Base-by-base conservation (phyloP, 1,140 invertebrate genomes). In the Sminthurides bifidus region DNA sequence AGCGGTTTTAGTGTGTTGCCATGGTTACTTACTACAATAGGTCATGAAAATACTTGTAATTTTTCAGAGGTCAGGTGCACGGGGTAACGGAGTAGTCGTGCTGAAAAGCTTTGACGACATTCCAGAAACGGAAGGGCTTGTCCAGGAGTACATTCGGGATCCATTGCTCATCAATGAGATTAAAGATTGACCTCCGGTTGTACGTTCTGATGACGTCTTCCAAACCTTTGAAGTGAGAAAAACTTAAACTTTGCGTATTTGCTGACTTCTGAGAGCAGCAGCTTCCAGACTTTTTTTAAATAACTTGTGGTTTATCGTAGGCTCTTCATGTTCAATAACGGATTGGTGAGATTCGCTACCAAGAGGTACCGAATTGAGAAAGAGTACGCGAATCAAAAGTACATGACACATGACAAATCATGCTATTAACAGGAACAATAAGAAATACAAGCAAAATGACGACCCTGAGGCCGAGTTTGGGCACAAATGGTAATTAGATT, bases 361-460 rank as follows among this genome's bases (percentile, higher is more conserved):
- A 85, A 86, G 1, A 87, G 87, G 69, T 91, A 92, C 69, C 87
- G 81, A 59, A 78, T 83, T 54, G 84, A 86, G 65, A 72, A 81
- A 21, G 80, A 82, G 60, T 85, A 81, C 45, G 74, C 92, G 50
- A 80, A 80, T 68, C 88, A 95, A 72, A 78, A 89, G 40, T 97
- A 85, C 71, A 95, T 96, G 87, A n/a, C 94, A 98, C 77, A 76
- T 98, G 62, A 98, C 94, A 31, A 98, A 98, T 74, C 98, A 97
- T 72, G 93, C 89, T 65, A 88, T 98, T 57, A 97, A 98, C 73
- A 95, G 94, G 73, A 76, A 86, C 37, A 90, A 84, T 35, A 82
- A 84, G 40, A 81, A 82, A 37, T 93, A 93, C 69, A 83, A 84
- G 0, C 80, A 81, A 57, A 92, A 90, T 73, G 84, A 89, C 65